Percentiles rank a stretch among this genome's conserved stretches.
phyloP scores from a whole-genome alignment of 2,113 vertebrate genomes.

The Stegostoma tigrinum region DNA sequence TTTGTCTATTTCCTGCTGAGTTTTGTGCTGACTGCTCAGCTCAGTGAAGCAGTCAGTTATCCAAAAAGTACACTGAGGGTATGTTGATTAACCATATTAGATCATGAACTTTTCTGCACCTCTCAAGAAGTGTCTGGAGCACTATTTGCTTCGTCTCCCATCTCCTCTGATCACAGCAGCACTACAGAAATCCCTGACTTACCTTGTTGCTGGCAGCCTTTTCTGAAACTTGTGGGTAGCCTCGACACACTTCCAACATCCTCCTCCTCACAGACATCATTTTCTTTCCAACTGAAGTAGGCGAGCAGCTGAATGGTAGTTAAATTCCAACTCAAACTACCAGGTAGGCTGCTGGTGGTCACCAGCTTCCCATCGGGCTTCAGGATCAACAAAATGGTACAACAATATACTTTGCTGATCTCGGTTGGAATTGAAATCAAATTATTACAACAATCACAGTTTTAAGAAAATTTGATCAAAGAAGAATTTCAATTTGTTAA shows the following conservation, averaged over 20 bases:
- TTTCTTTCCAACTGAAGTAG: not conserved
- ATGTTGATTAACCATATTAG: not conserved
- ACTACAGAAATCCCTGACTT: not conserved
- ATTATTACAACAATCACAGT: conserved; percentile 44
- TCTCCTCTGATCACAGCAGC: not conserved
- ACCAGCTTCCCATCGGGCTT: not conserved
- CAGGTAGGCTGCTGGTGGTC: not conserved
- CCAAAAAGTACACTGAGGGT: not conserved
- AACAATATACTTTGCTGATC: conserved; percentile 45
- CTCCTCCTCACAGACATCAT: not conserved
- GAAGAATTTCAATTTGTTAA: not conserved
- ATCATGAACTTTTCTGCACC: not conserved
- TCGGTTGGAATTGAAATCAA: conserved; percentile 46
- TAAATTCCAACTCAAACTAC: conserved; percentile 39
- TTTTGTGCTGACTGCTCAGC: not conserved
- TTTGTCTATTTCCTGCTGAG: not conserved
- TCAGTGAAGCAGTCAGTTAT: not conserved
- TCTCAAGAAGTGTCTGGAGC: not conserved
- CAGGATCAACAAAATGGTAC: conserved; percentile 38
- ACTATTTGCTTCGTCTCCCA: not conserved
- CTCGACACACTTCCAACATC: not conserved
- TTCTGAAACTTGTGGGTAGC: not conserved
- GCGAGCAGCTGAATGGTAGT: not conserved
- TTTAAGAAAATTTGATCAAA: conserved; percentile 44
- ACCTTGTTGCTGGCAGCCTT: not conserved